Evolutionary conservation across 2,797 vertebrate species (phyloP).

Genomic region (Gambelia wislizenii): DNA sequence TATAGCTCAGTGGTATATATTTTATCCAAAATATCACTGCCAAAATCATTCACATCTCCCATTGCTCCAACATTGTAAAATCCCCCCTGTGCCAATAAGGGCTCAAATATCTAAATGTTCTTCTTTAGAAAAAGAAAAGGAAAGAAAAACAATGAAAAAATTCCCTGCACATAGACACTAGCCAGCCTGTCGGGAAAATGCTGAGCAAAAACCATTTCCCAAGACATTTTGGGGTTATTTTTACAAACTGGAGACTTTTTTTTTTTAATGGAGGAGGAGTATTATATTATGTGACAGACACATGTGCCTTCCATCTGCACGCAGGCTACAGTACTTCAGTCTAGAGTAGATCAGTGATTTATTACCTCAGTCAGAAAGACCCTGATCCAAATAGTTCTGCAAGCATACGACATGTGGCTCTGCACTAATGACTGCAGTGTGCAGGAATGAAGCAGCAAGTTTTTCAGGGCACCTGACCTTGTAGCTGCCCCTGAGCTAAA

Average conservation of each 20-base stretch:
- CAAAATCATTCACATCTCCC: neutral
- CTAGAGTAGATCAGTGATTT: neutral
- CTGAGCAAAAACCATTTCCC: neutral
- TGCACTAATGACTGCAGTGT: neutral
- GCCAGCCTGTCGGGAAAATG: neutral
- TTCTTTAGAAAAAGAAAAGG: neutral
- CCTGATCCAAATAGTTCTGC: neutral
- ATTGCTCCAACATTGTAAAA: neutral
- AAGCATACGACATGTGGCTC: neutral
- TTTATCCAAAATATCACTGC: neutral
- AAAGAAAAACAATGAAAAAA: neutral
- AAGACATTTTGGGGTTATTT: neutral
- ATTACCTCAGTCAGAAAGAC: neutral
- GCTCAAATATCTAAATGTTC: neutral
- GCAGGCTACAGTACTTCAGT: neutral
- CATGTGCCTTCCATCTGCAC: neutral
- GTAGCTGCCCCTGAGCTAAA: neutral
- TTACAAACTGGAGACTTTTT: neutral
- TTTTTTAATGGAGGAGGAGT: neutral
- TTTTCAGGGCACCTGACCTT: conserved; percentile 2
- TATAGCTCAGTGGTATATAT: neutral
- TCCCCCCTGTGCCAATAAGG: no score
- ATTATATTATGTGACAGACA: neutral
- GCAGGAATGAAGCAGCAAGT: neutral
- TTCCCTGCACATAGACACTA: neutral